Conservation (phyloP, 1,140 invertebrate species). For the Brachionus rotundiformis region DNA sequence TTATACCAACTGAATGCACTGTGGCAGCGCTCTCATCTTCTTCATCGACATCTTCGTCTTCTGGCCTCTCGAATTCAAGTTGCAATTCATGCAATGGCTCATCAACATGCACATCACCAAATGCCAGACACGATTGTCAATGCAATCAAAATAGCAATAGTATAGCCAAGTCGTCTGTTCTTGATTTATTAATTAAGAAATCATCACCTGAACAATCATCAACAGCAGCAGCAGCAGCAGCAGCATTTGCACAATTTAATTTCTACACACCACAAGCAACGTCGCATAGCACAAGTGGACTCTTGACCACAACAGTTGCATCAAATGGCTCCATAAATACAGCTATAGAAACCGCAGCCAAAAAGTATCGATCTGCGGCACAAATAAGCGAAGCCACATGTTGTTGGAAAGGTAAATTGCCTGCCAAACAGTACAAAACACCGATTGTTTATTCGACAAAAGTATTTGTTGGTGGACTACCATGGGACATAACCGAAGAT, state of each 20-base stretch:
- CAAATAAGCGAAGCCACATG: constrained; percentile 51
- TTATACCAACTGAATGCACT: neutral
- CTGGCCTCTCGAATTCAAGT: constrained; percentile 7
- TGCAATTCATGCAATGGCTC: constrained; percentile 34
- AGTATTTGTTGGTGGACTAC: constrained; percentile 51
- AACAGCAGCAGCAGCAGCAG: no score
- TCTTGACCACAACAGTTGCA: neutral
- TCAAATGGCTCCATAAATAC: constrained; percentile 6
- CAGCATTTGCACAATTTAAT: constrained; percentile 22
- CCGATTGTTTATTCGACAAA: constrained; percentile 47
- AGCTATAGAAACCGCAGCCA: constrained; percentile 43
- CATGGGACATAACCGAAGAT: constrained; percentile 44
- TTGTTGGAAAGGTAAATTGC: constrained; percentile 52
- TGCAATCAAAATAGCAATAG: neutral
- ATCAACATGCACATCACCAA: constrained; percentile 3
- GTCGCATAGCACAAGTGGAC: neutral
- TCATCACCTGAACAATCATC: neutral
- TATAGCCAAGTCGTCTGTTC: neutral
- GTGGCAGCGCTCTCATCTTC: constrained; percentile 3
- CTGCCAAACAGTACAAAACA: constrained; percentile 44
- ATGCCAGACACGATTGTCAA: neutral
- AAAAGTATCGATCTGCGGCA: constrained; percentile 49
- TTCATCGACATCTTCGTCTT: constrained; percentile 18
- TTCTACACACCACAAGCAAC: neutral
- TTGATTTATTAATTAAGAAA: constrained; percentile 42